These are phyloP conservation scores for Rhea americana DNA, from an alignment of 2,113 vertebrate genomes.

Conservation along the genomic window DNA sequence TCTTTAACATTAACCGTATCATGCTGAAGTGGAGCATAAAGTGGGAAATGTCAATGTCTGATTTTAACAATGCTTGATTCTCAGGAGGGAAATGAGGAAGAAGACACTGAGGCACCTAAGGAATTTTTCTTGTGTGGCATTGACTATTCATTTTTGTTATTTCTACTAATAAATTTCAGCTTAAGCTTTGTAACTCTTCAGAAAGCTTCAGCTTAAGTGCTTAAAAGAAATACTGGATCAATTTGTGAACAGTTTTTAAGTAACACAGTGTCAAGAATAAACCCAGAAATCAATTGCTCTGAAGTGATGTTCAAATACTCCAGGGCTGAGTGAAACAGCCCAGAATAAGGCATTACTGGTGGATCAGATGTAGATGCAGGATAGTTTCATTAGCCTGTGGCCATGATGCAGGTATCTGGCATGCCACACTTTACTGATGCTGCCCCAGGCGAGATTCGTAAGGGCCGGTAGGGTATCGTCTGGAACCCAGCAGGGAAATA, in stretches of 20 bases:
- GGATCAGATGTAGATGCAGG: not conserved
- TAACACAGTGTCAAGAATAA: conserved; percentile 1
- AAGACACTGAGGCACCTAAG: not conserved
- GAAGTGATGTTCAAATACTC: not conserved
- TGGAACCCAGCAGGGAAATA: not conserved
- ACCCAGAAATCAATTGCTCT: conserved; percentile 6
- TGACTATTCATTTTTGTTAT: not conserved
- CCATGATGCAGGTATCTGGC: not conserved
- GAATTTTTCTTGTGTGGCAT: conserved; percentile 14
- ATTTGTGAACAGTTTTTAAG: conserved; percentile 26
- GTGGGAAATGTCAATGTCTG: conserved; percentile 37
- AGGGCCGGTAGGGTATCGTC: not conserved
- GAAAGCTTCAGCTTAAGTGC: not conserved
- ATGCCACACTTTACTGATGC: not conserved
- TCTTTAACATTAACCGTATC: conserved; percentile 2
- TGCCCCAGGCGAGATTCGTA: not conserved
- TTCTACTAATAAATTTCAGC: not conserved
- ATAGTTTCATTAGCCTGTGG: not conserved
- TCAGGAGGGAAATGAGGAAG: conserved; percentile 4
- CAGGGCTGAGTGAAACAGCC: rapidly evolving
- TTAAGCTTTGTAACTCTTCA: conserved; percentile 11
- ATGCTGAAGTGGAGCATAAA: conserved; percentile 40
- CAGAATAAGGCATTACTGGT: not conserved
- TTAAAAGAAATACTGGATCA: conserved; percentile 37
- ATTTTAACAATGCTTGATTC: conserved; percentile 20